Evolutionary conservation across 2,113 vertebrate genomes (phyloP).

Genomic region (Bungarus multicinctus): DNA sequence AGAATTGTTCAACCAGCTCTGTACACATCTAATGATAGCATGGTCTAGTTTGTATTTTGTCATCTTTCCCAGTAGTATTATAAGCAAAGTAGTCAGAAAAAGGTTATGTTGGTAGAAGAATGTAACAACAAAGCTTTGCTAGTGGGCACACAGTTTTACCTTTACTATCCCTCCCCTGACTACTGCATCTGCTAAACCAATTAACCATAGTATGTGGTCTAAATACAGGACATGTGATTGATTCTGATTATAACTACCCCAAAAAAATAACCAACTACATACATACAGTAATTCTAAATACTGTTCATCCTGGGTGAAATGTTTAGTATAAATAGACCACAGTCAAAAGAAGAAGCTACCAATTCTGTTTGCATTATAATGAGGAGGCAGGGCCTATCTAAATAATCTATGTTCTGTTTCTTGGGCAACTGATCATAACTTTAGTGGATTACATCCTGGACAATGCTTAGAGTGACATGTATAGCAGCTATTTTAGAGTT

Average conservation of each 20-base stretch:
- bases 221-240: background rate
- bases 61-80: background rate
- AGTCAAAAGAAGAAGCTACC: background rate
- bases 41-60: background rate
- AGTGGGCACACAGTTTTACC: background rate
- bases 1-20: background rate
- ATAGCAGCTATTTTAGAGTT: background rate
- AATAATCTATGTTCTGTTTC: background rate
- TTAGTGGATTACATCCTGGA: background rate
- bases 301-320: background rate
- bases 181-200: background rate
- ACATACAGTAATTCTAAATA: background rate
- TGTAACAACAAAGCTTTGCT: background rate
- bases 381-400: background rate
- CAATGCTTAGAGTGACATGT: background rate
- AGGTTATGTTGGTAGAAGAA: background rate
- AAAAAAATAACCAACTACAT: background rate
- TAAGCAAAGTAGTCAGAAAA: background rate
- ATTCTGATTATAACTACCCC: background rate
- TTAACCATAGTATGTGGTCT: background rate
- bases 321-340: background rate
- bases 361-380: background rate
- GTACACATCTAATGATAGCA: background rate
- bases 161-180: background rate
- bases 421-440: background rate